Evolutionary conservation across 2,888 invertebrate genomes (phyloP), one percentile per base, ranked within the genome.

Genomic region (Drosophila picticornis): DNA sequence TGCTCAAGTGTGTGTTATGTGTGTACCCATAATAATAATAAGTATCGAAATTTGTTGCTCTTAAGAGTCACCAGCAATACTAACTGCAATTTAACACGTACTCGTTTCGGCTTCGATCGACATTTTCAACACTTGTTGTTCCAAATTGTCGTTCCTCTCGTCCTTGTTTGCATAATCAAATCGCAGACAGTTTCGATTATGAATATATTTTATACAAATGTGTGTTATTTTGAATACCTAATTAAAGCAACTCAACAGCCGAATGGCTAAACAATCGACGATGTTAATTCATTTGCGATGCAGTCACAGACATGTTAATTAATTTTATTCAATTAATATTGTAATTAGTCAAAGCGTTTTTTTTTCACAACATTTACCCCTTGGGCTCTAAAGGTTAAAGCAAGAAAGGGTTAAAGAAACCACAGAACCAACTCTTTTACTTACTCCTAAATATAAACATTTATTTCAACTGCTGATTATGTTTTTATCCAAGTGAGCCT

Each of bases 31-130:
- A 77, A 81, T 84, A 84, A 80, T 77, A 84, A 80, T 86, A 62
- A 86, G 75, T 58, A 80, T 75, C 84, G 73, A 86, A 85, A 88
- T 86, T 86, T 86, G 86, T 80, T 78, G 65, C 72, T 69, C 55
- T 66, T 55, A 66, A 67, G 63, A 48, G 78, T 65, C 76, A 56
- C 62, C 75, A 72, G 53, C 62, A 74, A 59, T 61, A 56, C 68
- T 61, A 66, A 62, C 62, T 75, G 58, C 66, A 56, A 75, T 80
- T 83, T 78, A 77, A 72, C 80, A 86, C 80, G 67, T 63, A 56
- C 72, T 57, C 51, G 65, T 73, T 76, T 69, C 61, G 52, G 40
- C 29, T 67, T 65, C 38, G 32, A 56, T 60, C 34, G 38, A 48
- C 61, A 40, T 34, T 43, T 59, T 22, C 27, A 60, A 53, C 19